Percentiles rank a stretch among this genome's conserved stretches.
Evolutionary conservation across 2,888 invertebrate genomes (phyloP).

Genomic region (Heliconius cydno): DNA sequence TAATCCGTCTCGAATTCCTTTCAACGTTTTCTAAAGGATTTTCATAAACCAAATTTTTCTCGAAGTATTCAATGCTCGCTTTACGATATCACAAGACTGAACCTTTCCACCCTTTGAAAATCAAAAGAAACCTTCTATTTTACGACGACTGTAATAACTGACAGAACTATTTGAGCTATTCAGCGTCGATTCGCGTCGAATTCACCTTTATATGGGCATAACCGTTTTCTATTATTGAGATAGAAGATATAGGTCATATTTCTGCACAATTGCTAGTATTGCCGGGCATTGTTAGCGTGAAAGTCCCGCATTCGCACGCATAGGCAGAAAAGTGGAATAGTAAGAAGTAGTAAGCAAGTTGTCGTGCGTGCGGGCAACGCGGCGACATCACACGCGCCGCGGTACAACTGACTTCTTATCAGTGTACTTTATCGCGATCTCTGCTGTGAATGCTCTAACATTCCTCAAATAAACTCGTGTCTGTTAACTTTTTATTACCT

Average conservation of each 20-base stretch:
- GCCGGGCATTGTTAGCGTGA: constrained; percentile 24
- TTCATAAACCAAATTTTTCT: constrained; percentile 17
- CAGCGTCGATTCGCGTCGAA: constrained; percentile 24
- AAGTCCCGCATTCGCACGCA: constrained; percentile 19
- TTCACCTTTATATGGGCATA: constrained; percentile 30
- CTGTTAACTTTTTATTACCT: constrained; percentile 4
- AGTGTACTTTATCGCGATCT: constrained; percentile 19
- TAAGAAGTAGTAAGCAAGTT: background rate
- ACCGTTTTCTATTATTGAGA: constrained; percentile 28
- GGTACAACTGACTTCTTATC: constrained; percentile 15
- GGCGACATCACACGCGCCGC: background rate
- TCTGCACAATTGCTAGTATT: constrained; percentile 25
- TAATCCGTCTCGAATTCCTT: constrained; percentile 27
- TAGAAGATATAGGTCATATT: constrained; percentile 30
- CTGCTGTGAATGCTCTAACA: constrained; percentile 4
- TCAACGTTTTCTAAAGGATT: constrained; percentile 23
- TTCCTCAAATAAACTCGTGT: constrained; percentile 3
- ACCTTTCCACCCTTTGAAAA: constrained; percentile 35
- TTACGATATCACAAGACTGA: constrained; percentile 31
- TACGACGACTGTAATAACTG: constrained; percentile 30
- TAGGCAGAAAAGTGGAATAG: background rate
- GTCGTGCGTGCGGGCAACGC: background rate
- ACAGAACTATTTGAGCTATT: constrained; percentile 28
- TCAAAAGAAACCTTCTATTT: constrained; percentile 34
- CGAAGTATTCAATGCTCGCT: constrained; percentile 33